Conservation (phyloP, 2,888 invertebrate species). For the Electrophaes corylata region DNA sequence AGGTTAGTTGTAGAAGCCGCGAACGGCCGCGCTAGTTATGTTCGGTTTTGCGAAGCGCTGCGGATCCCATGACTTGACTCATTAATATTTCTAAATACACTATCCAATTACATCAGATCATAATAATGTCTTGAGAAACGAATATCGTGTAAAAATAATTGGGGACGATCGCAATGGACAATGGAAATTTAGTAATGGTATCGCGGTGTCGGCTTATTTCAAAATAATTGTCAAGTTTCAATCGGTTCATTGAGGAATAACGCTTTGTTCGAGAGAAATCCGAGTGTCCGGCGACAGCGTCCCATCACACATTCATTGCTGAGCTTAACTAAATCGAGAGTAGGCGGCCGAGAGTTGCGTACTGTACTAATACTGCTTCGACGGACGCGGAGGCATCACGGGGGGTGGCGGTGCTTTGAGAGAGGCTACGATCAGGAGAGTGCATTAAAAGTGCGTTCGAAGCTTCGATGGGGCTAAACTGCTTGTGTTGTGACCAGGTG, state of each 20-base stretch:
- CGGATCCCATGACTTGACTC: constrained; percentile 78
- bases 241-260: constrained; percentile 76
- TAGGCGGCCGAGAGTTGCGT: constrained; percentile 53
- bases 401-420: constrained; percentile 83
- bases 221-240: constrained; percentile 60
- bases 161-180: constrained; percentile 69
- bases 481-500: constrained; percentile 87
- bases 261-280: constrained; percentile 72
- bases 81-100: constrained; percentile 75
- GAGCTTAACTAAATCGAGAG: constrained; percentile 66
- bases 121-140: constrained; percentile 75
- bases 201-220: constrained; percentile 71
- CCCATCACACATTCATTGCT: constrained; percentile 60
- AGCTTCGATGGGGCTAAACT: constrained; percentile 80
- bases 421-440: constrained; percentile 81
- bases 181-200: constrained; percentile 77
- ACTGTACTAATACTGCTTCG: constrained; percentile 81
- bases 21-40: constrained; percentile 48
- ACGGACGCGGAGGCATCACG: constrained; percentile 67
- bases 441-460: constrained; percentile 82
- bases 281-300: constrained; percentile 49
- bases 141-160: constrained; percentile 58
- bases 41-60: constrained; percentile 55
- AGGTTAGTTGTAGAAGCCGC: constrained; percentile 51
- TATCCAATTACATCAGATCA: constrained; percentile 74